These are phyloP conservation scores for Onchidella celtica DNA, from an alignment of 2,888 invertebrate species.

Conservation along the genomic window DNA sequence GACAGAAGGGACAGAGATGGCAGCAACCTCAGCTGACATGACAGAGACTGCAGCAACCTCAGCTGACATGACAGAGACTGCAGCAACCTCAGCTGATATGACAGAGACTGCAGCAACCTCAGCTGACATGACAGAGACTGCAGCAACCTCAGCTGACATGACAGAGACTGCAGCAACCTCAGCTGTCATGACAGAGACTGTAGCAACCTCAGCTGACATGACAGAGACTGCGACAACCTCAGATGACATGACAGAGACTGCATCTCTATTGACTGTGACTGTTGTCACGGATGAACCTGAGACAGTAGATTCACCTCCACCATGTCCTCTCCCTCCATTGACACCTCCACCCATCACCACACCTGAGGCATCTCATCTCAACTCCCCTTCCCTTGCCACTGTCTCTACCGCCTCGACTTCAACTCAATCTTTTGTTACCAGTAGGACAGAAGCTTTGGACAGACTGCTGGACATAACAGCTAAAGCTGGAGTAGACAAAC, in stretches of 20 bases:
- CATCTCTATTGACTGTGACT: no score
- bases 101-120: background rate
- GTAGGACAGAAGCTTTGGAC: background rate
- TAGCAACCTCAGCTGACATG: no score
- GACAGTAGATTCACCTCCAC: no score
- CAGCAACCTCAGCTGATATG: background rate
- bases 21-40: background rate
- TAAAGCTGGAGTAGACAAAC: background rate
- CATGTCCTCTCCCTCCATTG: background rate
- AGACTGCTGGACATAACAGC: constrained; percentile 12
- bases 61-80: background rate
- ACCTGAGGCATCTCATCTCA: background rate
- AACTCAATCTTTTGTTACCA: background rate
- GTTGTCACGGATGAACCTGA: no score
- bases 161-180: no score
- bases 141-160: no score
- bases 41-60: background rate
- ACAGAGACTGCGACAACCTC: no score
- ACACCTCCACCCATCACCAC: background rate
- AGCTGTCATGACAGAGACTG: no score
- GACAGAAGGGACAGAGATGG: background rate
- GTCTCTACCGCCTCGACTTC: background rate
- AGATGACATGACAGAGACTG: no score
- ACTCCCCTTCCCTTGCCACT: background rate
- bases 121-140: background rate